phyloP scores from a whole-genome alignment of 2,797 vertebrate species.

The Taeniopygia guttata region DNA sequence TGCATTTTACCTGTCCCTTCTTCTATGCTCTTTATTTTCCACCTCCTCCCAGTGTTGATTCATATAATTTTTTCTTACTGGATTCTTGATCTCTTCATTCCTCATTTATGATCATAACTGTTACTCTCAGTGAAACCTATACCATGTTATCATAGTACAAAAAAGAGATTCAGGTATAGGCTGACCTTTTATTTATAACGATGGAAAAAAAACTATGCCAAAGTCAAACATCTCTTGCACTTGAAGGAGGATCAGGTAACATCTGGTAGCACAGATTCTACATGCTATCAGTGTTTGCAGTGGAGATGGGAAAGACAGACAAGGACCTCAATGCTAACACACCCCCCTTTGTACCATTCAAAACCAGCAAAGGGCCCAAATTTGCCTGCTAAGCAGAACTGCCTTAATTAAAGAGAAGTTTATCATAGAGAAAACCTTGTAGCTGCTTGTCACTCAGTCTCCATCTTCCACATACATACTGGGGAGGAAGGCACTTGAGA shows the following conservation, averaged over 20 bases:
- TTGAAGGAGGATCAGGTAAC: not conserved
- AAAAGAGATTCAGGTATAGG: not conserved
- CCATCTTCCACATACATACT: not conserved
- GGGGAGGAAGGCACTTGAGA: not conserved
- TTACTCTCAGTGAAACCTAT: not conserved
- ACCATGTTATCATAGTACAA: not conserved
- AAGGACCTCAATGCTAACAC: not conserved
- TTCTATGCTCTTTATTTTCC: not conserved
- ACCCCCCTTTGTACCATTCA: not conserved
- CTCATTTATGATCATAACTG: not conserved
- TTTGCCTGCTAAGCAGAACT: not conserved
- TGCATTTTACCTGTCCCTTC: not conserved
- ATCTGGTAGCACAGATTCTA: not conserved
- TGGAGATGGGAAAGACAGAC: not conserved
- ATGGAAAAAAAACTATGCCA: not conserved
- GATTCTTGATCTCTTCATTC: not conserved
- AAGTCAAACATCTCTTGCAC: not conserved
- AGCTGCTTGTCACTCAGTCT: not conserved
- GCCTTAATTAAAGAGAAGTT: not conserved
- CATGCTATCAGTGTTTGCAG: not conserved
- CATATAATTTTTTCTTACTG: not conserved
- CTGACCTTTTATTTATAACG: not conserved
- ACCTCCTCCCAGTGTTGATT: not conserved
- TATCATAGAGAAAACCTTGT: not conserved
- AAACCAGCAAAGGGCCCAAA: not conserved